Evolutionary conservation across 2,888 invertebrate species (phyloP), one percentile per base, ranked within the genome.

Genomic region (Nezara viridula): DNA sequence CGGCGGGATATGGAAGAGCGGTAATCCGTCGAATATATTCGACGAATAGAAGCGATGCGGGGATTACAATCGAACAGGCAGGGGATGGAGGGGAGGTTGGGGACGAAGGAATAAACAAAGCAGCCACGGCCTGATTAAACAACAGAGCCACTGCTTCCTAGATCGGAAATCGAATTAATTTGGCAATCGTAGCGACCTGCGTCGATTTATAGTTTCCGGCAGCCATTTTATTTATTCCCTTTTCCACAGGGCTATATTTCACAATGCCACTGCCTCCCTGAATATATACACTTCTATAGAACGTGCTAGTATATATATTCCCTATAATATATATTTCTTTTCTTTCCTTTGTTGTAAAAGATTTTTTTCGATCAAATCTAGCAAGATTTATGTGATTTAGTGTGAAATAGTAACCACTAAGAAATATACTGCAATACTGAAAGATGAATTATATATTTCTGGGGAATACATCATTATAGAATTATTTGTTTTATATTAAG

Each of bases 111-210:
- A 73, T 73, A 73, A 73, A 73, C 66, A 73, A 73, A 73, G 66
- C 66, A 73, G 16, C 66, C 32, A 37, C 32, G 37, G 66, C 66
- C 66, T 73, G 66, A 73, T 73, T 73, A 73, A 73, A 73, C 66
- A 73, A 73, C 66, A 73, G 32, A 19, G 66, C 66, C 66, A 37
- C 32, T 73, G 66, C 9, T 37, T 73, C 37, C 66, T 73, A 73
- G 66, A 73, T 73, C 66, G 66, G 66, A 73, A 73, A 73, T 73
- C 66, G 66, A 73, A 73, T 73, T 73, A 73, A 73, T 73, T 73
- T 73, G 66, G 66, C 66, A 73, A 73, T 73, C 32, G 32, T 73
- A 73, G 66, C 66, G 66, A 73, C 66, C 32, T 37, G 66, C 66
- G 66, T 37, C 32, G 66, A 73, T 73, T 73, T 73, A 73, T 73